These are phyloP conservation scores for Manis pentadactyla DNA, from an alignment of 2,797 vertebrate species.

Conservation along the genomic window DNA sequence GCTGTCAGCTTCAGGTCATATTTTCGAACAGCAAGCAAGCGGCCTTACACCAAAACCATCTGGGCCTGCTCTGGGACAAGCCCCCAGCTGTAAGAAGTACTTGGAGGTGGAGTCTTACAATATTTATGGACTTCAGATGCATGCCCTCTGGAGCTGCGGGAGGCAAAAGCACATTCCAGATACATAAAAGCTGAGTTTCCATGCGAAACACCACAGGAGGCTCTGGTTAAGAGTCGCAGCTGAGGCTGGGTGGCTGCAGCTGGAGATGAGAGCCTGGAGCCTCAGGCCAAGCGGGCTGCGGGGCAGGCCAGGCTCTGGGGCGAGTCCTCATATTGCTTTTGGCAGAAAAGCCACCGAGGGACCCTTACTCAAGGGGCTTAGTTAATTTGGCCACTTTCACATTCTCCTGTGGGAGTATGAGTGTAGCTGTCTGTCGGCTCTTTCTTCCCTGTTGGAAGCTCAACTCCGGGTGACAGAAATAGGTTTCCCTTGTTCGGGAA, in stretches of 20 bases:
- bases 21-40: slow-evolving; percentile 54
- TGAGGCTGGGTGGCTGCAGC: background rate
- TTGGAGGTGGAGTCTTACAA: slow-evolving; percentile 56
- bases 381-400: background rate
- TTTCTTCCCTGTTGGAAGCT: slow-evolving; percentile 30
- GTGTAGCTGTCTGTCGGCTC: background rate
- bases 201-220: background rate
- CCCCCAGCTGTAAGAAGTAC: slow-evolving; percentile 51
- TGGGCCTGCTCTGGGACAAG: slow-evolving; percentile 56
- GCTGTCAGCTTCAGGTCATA: slow-evolving; percentile 46
- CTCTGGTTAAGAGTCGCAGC: background rate
- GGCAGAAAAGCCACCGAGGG: background rate
- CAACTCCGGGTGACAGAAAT: slow-evolving; percentile 56
- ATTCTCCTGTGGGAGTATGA: background rate
- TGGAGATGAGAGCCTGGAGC: background rate
- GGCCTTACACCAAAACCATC: slow-evolving; percentile 59
- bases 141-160: slow-evolving; percentile 60
- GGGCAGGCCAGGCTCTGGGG: background rate
- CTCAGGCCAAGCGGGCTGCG: background rate
- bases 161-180: slow-evolving; percentile 44
- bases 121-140: slow-evolving; percentile 77
- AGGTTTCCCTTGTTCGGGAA: slow-evolving; percentile 63
- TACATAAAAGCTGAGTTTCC: slow-evolving; percentile 36
- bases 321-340: background rate
- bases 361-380: background rate